Base-by-base conservation (phyloP, 2,797 vertebrate genomes). In the Gobionotothen gibberifrons region DNA sequence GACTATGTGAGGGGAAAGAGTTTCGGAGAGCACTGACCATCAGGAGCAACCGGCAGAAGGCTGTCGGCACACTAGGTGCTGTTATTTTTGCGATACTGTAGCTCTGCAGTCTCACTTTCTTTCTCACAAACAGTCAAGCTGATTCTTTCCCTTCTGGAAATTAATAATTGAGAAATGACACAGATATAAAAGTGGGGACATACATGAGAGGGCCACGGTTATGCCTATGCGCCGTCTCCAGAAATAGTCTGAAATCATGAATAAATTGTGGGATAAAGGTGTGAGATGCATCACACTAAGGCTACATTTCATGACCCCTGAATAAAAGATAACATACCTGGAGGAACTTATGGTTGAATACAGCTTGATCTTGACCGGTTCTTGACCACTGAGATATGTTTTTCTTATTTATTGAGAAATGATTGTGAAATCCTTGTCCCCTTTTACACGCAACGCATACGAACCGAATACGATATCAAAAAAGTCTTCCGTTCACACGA, bases 331-430 rank as follows among this genome's bases (percentile, higher is more conserved):
- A 5, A 12, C 32, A 54, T 14, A 52, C 61, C 46, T 36, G 29
- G 40, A 60, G 42, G 48, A 65, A 62, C 52, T 44, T 60, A 55
- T 43, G 62, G 60, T 79, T 7, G 54, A 48, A 57, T 65, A 51
- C 71, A 74, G 39, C n/a, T 68, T 72, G 29, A 53, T 60, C 65
- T 62, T 43, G 51, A 70, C 74, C 54, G 53, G 36, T 75, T 84
- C 68, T 58, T 70, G 69, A 75, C 78, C 76, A 46, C 9, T 26
- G 65, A 61, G 26, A 74, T 21, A 21, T 74, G 5, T 83, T 77
- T 36, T 83, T 79, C 13, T 51, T 75, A 64, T 87, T 82, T 78
- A 80, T 85, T 62, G 69, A 69, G 62, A 75, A 73, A 78, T 76
- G 2, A 79, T 81, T 85, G 59, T 65, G 72, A 65, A 85, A 74